Conservation (phyloP, 2,113 vertebrate species). For the Monarcha castaneiventris region DNA sequence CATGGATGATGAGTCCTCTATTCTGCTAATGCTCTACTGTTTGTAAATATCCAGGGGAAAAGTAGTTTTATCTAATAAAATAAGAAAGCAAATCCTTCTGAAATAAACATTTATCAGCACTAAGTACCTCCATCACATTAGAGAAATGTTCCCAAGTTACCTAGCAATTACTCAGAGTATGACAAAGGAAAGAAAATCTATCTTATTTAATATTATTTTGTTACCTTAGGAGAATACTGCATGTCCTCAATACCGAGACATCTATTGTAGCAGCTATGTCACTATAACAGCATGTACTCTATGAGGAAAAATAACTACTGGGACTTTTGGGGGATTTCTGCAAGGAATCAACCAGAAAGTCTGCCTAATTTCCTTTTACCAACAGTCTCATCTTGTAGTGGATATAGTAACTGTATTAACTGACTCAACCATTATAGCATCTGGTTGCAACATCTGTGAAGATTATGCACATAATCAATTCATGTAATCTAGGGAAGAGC, state of each 20-base stretch:
- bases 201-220: neutral
- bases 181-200: neutral
- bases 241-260: neutral
- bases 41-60: neutral
- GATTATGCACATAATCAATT: neutral
- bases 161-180: neutral
- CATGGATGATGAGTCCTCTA: neutral
- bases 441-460: neutral
- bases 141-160: neutral
- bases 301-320: neutral
- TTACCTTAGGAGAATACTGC: neutral
- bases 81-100: neutral
- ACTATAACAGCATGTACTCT: neutral
- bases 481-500: neutral
- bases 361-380: neutral
- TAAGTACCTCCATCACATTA: neutral
- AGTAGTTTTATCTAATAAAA: neutral
- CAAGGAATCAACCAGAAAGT: neutral
- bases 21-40: neutral
- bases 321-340: neutral
- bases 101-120: neutral
- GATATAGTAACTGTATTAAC: neutral
- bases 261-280: neutral
- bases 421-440: accelerated
- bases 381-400: neutral